Evolutionary conservation across 2,797 vertebrate species (phyloP), one percentile per base, ranked within the genome.

Genomic region (Nannoperca australis): DNA sequence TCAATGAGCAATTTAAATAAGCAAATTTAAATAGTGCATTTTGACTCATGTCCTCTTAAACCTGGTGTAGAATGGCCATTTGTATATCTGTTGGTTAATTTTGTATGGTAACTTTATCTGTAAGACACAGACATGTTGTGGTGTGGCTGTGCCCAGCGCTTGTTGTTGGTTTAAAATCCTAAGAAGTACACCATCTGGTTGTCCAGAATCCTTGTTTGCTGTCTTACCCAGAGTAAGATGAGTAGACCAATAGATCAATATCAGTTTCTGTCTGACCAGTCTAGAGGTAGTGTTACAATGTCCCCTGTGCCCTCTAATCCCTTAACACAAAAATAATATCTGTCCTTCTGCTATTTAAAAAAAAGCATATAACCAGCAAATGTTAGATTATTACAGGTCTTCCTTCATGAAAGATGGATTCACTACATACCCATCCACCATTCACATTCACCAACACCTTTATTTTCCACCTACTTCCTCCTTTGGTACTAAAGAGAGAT

Each of bases 161-260:
- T 27, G 24, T 2, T 44, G 7, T 42, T 61, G 38, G 22, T 22
- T 36, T 65, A 34, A n/a, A n/a, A 50, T 50, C 49, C n/a, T 5
- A 13, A 18, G 15, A 54, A 24, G 50, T 30, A 55, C 50, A 3
- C 15, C n/a, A 70, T 18, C 18, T 38, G 4, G 50, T 32, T 27
- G 24, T 27, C 24, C 24, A 44, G 38, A 59, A 27, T 49, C n/a
- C 10, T 55, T 44, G 14, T 34, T 69, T 34, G 42, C 40, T 47
- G 42, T 70, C 40, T 65, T 36, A 50, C 45, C 30, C 15, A 40
- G 49, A 40, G 32, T 38, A 5, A 36, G 18, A 49, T 40, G 14
- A 50, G 44, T 7, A 36, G 8, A 70, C 34, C 51, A 68, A n/a
- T 56, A 69, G 14, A 70, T 59, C 53, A 56, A 34, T 70, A 58